Conservation (phyloP, 1,140 invertebrate genomes). For the Trissolcus basalis region DNA sequence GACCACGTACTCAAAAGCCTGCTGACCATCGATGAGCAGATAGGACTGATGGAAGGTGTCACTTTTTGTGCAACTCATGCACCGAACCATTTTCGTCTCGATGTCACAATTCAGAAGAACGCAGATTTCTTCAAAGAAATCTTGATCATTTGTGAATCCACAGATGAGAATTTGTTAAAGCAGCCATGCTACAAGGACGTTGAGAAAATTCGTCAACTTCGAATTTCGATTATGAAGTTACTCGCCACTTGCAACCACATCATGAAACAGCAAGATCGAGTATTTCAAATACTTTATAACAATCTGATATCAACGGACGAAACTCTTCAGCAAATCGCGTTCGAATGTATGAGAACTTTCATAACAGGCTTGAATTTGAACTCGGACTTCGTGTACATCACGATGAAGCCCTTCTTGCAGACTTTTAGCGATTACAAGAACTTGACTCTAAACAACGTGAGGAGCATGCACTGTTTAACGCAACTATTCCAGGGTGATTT, state of each 20-base stretch:
- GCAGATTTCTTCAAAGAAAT: constrained; percentile 93
- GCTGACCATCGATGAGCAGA: constrained; percentile 96
- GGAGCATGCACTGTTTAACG: too few relatives aligned
- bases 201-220: constrained; percentile 88
- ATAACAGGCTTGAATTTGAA: too few relatives aligned
- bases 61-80: constrained; percentile 92
- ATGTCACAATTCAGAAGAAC: constrained; percentile 89
- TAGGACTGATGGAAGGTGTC: constrained; percentile 97
- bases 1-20: constrained; percentile 95
- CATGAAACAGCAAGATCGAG: constrained; percentile 82
- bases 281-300: too few relatives aligned
- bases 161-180: constrained; percentile 89
- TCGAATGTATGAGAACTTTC: too few relatives aligned
- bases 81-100: constrained; percentile 93
- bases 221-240: constrained; percentile 91
- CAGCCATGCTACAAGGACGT: constrained; percentile 96
- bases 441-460: too few relatives aligned
- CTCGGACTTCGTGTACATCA: too few relatives aligned
- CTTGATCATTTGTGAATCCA: constrained; percentile 88
- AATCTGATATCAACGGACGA: too few relatives aligned
- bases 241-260: constrained; percentile 94
- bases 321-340: too few relatives aligned
- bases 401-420: too few relatives aligned
- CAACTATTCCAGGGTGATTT: too few relatives aligned
- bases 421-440: too few relatives aligned